Base-by-base conservation (phyloP, 2,888 invertebrate genomes). In the Muschampia plurimacula region DNA sequence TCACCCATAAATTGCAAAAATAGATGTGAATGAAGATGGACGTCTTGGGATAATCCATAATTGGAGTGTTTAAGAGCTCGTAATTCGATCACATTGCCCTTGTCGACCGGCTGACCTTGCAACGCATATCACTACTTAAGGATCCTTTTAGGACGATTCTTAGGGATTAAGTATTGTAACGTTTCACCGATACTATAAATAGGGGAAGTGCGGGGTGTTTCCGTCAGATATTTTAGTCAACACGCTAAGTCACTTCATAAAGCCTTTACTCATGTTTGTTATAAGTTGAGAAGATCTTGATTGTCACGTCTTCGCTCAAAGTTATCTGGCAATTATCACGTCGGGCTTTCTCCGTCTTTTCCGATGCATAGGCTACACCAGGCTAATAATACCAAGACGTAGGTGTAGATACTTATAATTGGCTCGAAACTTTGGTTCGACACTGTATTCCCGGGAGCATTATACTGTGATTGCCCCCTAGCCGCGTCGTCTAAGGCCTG, bases 21-120 rank as follows among this genome's bases (percentile, higher is more conserved):
- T 55, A 67, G 55, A 55, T 39, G 22, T 41, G 55, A 55, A 62
- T 55, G 66, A 67, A 67, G 66, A 67, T 67, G 39, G 66, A 67
- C 66, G 66, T 55, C 52, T 39, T 36, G 66, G 39, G 66, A 55
- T 67, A 55, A 55, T 62, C 15, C 66, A 39, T 55, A 67, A 55
- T 67, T 67, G 55, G 22, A 55, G n/a, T 39, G 66, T 36, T 67
- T 67, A 67, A 67, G 39, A 9, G 39, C 9, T n/a, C 2, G 66
- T 67, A 67, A 55, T 67, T 67, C 32, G 55, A 55, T 67, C 66
- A 3, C 66, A 67, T 52, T 67, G 66, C 62, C 62, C 62, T 62
- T 62, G 62, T 41, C 5, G 36, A 36, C 59, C 36, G 13, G 10
- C 22, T 36, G n/a, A 60, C 36, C 59, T 36, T 60, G 59, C 7